Conservation (phyloP, 2,888 invertebrate genomes). For the Escarpia spicata region DNA sequence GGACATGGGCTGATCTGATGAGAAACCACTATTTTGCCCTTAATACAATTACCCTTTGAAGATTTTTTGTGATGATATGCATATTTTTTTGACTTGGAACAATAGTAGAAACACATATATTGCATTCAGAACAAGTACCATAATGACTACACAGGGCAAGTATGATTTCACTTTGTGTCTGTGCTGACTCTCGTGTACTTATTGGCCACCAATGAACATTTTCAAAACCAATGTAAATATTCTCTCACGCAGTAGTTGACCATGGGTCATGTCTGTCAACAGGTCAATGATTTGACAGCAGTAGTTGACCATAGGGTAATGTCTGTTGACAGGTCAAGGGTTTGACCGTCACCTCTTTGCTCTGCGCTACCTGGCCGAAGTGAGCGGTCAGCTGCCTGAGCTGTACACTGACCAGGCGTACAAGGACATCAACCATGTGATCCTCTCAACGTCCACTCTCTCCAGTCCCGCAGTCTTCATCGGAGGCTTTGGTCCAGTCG, state of each 20-base stretch:
- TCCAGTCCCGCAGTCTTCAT: conserved; percentile 83
- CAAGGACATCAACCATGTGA: conserved; percentile 82
- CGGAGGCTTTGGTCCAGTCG: conserved; percentile 95
- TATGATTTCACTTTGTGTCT: no score
- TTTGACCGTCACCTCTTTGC: conserved; percentile 97
- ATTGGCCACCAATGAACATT: neutral
- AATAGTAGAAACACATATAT: no score
- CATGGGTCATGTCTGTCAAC: conserved; percentile 37
- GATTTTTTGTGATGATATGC: no score
- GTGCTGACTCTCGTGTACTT: no score
- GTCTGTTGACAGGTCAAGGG: conserved; percentile 78
- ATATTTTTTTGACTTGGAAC: no score
- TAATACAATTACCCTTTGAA: no score
- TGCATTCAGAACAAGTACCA: no score
- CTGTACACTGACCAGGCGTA: conserved; percentile 83
- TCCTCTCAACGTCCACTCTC: conserved; percentile 94
- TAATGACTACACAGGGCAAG: no score
- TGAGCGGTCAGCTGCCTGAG: conserved; percentile 68
- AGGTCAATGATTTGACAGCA: conserved; percentile 90
- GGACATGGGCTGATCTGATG: no score
- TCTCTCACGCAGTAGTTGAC: neutral
- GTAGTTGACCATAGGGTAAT: conserved; percentile 18
- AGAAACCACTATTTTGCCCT: no score
- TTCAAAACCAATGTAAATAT: neutral
- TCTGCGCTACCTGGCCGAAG: conserved; percentile 73